phyloP scores from a whole-genome alignment of 2,888 invertebrate genomes.

The Meghimatium bilineatum region DNA sequence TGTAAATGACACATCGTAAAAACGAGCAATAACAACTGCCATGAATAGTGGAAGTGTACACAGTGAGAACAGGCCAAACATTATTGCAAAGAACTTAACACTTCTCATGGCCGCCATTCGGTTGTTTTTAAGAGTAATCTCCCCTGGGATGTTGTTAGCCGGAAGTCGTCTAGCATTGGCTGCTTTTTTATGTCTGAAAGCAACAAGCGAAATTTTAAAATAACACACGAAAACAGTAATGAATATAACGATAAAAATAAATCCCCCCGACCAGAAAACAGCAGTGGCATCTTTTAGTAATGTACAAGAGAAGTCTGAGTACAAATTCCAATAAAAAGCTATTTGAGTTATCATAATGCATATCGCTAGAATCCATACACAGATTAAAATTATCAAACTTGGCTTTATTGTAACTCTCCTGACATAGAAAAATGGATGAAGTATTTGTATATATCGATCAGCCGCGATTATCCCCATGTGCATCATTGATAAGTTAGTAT shows the following conservation, averaged over 20 bases:
- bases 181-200: conserved; percentile 15
- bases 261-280: too few species aligned
- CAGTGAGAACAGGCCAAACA: neutral
- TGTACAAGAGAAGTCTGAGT: neutral
- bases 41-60: neutral
- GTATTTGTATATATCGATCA: conserved; percentile 22
- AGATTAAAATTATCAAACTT: neutral
- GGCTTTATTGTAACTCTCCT: neutral
- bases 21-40: neutral
- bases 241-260: neutral
- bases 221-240: neutral
- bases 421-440: conserved; percentile 3
- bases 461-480: conserved; percentile 16
- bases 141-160: neutral
- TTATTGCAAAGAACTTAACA: conserved; percentile 15
- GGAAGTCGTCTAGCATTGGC: neutral
- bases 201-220: neutral
- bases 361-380: neutral
- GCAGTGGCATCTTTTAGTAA: neutral
- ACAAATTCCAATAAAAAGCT: neutral
- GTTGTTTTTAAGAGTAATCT: neutral
- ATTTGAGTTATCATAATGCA: neutral
- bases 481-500: neutral
- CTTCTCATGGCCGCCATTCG: conserved; percentile 3
- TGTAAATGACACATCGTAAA: neutral